phyloP scores from a whole-genome alignment of 2,113 vertebrate species.

The Hemibates koningsi region DNA sequence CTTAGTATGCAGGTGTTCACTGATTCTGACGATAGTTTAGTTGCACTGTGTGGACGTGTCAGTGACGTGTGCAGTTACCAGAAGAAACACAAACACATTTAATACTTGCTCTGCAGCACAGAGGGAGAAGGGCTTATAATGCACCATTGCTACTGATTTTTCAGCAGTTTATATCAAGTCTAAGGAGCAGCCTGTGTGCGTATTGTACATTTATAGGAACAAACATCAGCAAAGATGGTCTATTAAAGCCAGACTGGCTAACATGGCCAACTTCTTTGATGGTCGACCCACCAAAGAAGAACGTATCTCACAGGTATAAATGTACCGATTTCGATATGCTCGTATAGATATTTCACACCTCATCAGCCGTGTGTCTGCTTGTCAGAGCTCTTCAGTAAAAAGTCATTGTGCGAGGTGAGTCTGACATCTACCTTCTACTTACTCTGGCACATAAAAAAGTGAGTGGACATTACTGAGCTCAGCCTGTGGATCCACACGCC shows the following conservation, averaged over 20 bases:
- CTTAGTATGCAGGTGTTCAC: not conserved
- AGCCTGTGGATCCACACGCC: not conserved
- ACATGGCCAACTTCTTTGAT: not conserved
- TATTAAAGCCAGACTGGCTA: not conserved
- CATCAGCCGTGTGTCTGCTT: not conserved
- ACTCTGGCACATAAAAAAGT: not conserved
- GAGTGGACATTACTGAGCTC: not conserved
- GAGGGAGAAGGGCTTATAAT: not conserved
- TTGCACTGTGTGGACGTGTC: not conserved
- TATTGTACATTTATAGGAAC: not conserved
- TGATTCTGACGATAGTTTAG: accelerated
- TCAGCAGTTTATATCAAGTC: not conserved
- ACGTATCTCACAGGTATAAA: not conserved
- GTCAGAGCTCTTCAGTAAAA: not conserved
- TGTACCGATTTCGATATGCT: not conserved
- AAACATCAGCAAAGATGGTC: not conserved
- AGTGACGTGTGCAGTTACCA: not conserved
- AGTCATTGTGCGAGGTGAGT: accelerated
- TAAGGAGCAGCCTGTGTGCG: not conserved
- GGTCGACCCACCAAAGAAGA: not conserved
- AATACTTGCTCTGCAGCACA: not conserved
- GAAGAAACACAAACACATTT: accelerated
- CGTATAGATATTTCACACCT: not conserved
- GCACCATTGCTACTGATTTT: not conserved
- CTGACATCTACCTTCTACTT: not conserved